These are phyloP conservation scores for Atlantisia rogersi DNA, from an alignment of 2,113 vertebrate genomes.

Conservation along the genomic window DNA sequence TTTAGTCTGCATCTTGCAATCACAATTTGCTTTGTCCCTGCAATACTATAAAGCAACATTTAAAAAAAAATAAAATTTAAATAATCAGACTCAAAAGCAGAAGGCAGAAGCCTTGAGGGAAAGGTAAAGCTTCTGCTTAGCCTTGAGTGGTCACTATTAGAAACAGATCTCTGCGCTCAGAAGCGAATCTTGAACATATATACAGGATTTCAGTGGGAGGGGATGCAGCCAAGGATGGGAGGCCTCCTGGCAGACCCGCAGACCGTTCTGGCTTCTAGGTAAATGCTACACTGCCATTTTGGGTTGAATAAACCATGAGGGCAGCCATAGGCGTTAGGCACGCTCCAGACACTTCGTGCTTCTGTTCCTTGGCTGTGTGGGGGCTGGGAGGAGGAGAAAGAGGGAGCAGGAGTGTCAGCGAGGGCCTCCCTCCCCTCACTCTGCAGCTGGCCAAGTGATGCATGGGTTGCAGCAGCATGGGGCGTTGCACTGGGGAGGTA, in stretches of 20 bases:
- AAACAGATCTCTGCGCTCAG: background rate
- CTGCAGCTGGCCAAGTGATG: fast-evolving
- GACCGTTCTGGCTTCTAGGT: background rate
- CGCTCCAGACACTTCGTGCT: background rate
- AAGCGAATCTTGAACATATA: background rate
- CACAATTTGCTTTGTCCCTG: slow-evolving; percentile 38
- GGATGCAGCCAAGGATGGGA: background rate
- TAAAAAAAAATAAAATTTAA: background rate
- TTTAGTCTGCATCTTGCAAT: slow-evolving; percentile 43
- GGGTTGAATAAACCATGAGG: background rate
- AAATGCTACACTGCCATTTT: background rate
- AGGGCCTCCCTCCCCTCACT: background rate
- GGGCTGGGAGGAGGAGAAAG: background rate
- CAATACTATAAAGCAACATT: slow-evolving; percentile 20
- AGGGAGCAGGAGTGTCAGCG: background rate
- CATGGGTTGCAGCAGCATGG: fast-evolving
- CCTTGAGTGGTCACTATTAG: background rate
- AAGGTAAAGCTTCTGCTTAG: slow-evolving; percentile 30
- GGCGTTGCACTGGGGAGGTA: background rate
- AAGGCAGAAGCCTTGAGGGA: background rate
- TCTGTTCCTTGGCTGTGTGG: background rate
- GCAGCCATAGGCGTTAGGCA: fast-evolving
- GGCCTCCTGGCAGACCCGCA: background rate
- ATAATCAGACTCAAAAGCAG: slow-evolving; percentile 5
- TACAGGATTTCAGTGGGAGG: background rate